Percentiles rank a stretch among this genome's conserved stretches.
Conservation (phyloP, 2,888 invertebrate genomes). For the Luffia ferchaultella region DNA sequence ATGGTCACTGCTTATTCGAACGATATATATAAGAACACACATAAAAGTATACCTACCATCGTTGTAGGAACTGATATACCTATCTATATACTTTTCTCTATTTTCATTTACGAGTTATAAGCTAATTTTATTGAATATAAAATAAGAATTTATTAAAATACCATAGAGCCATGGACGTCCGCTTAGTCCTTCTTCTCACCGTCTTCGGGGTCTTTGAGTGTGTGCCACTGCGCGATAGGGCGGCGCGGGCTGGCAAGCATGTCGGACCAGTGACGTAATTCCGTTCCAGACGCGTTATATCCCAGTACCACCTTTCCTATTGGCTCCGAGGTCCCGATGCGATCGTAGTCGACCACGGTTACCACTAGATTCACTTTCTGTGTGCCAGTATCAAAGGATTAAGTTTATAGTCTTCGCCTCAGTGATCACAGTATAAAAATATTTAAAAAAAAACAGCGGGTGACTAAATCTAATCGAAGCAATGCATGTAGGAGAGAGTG, state of each 20-base stretch:
- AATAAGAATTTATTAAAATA: not conserved
- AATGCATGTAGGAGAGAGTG: too few species aligned
- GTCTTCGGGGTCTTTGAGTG: conserved; percentile 97
- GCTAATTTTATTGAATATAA: not conserved
- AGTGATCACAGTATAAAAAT: not conserved
- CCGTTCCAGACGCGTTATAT: conserved; percentile 97
- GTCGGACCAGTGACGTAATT: conserved; percentile 99
- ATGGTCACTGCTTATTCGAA: too few species aligned
- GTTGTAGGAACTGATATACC: too few species aligned
- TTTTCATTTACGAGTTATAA: too few species aligned
- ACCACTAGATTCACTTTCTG: conserved; percentile 99
- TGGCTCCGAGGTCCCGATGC: conserved; percentile 99
- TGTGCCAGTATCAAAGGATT: conserved; percentile 17
- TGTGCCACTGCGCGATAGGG: conserved; percentile 99
- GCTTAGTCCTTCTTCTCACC: conserved; percentile 84
- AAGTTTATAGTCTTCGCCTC: not conserved
- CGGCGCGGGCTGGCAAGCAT: conserved; percentile 99
- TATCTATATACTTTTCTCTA: too few species aligned
- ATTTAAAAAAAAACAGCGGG: too few species aligned
- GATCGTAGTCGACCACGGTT: conserved; percentile 99
- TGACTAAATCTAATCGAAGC: too few species aligned
- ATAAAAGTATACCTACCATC: too few species aligned
- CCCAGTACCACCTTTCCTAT: conserved; percentile 98
- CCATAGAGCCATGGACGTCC: not conserved
- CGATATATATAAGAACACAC: too few species aligned